These are phyloP conservation scores for Neodiprion virginianus DNA, from an alignment of 1,140 invertebrate genomes.

Conservation along the genomic window DNA sequence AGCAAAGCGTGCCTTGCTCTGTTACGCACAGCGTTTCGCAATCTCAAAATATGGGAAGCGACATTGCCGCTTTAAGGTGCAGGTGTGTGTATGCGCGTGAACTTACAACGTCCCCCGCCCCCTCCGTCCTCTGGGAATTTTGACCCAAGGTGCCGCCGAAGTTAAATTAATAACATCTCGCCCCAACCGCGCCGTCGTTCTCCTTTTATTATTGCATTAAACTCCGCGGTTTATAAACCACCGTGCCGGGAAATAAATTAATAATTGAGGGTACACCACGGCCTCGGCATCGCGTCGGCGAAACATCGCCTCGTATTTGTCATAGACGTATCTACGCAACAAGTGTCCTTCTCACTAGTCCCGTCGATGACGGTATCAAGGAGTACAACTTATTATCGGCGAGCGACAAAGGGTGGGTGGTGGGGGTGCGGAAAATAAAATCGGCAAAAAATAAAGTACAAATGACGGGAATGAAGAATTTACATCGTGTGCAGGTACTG, in stretches of 20 bases:
- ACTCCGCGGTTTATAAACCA: constrained; percentile 31
- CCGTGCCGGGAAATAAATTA: background rate
- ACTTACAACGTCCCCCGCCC: constrained; percentile 10
- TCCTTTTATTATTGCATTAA: constrained; percentile 32
- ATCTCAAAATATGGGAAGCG: background rate
- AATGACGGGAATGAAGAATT: background rate
- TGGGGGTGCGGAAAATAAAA: background rate
- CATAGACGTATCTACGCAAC: no score
- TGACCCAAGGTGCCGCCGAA: constrained; percentile 28
- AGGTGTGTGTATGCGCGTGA: background rate
- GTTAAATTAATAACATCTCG: constrained; percentile 45
- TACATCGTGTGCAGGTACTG: background rate
- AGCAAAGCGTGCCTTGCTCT: background rate
- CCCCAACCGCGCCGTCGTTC: constrained; percentile 13
- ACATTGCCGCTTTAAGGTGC: constrained; percentile 35
- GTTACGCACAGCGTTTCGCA: background rate
- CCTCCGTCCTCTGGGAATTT: background rate
- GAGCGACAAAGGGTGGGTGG: no score
- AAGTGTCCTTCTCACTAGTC: no score
- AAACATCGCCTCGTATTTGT: no score
- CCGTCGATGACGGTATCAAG: no score
- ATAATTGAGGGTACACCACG: background rate
- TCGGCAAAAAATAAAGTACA: background rate
- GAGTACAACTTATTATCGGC: no score
- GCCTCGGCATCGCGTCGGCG: background rate